phyloP scores from a whole-genome alignment of 2,113 vertebrate genomes.

The Antechinus stuartii region DNA sequence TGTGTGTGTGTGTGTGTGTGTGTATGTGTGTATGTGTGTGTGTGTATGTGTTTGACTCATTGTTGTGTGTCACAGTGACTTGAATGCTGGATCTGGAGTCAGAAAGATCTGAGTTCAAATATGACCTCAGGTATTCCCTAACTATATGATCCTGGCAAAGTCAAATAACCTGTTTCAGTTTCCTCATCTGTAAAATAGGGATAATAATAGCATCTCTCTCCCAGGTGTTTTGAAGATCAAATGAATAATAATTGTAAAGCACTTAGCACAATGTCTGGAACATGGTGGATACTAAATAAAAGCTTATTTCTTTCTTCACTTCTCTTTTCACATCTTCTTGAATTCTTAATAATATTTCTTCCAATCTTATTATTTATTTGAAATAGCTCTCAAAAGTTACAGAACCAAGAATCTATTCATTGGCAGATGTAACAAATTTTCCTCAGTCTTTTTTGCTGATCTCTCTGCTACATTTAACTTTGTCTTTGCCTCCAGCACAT shows the following conservation, averaged over 20 bases:
- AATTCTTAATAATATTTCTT: not conserved
- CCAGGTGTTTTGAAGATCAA: not conserved
- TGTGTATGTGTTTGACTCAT: not conserved
- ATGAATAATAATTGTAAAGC: not conserved
- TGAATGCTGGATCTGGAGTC: not conserved
- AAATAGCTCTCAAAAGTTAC: not conserved
- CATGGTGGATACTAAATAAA: not conserved
- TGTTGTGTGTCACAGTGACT: not conserved
- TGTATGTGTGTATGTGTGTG: not conserved
- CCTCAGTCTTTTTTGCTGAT: not conserved
- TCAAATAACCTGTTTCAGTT: not conserved
- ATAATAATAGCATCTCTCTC: not conserved
- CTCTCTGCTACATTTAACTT: not conserved
- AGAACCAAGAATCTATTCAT: not conserved
- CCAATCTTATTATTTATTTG: not conserved
- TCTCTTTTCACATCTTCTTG: not conserved
- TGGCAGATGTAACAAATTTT: not conserved
- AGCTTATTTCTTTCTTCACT: not conserved
- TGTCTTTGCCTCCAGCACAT: not conserved
- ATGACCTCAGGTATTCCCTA: not conserved
- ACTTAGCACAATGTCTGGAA: not conserved
- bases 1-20: too few species aligned
- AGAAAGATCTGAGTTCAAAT: not conserved
- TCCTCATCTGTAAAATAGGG: not conserved
- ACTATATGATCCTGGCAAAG: not conserved